These are phyloP conservation scores for Scaptomyza caliginosa DNA, from an alignment of 2,888 invertebrate species.

Conservation along the genomic window DNA sequence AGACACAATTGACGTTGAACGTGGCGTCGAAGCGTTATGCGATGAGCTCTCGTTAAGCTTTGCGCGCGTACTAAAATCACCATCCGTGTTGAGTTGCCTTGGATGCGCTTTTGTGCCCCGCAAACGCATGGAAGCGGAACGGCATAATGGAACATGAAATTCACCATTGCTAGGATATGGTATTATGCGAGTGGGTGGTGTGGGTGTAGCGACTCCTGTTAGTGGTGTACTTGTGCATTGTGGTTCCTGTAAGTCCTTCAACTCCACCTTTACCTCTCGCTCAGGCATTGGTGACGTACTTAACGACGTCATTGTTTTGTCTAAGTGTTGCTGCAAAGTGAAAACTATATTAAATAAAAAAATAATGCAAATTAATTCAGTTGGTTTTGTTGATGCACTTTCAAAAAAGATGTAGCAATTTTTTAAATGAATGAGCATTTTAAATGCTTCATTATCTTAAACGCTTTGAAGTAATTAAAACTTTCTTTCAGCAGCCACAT, in stretches of 20 bases:
- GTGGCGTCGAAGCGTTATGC: slow-evolving; percentile 9
- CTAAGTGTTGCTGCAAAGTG: slow-evolving; percentile 31
- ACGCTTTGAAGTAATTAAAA: slow-evolving; percentile 66
- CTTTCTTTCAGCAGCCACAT: slow-evolving; percentile 63
- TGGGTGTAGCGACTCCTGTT: slow-evolving; percentile 15
- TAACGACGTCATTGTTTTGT: slow-evolving; percentile 47
- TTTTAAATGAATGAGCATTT: slow-evolving; percentile 67
- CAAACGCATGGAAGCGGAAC: slow-evolving; percentile 88
- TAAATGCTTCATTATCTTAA: slow-evolving; percentile 76
- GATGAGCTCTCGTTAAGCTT: slow-evolving; percentile 60
- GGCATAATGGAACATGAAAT: slow-evolving; percentile 85
- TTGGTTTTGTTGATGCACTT: slow-evolving; percentile 56
- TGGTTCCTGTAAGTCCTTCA: slow-evolving; percentile 1
- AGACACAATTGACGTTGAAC: slow-evolving; percentile 31
- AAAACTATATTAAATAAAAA: slow-evolving; percentile 38
- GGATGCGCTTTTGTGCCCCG: slow-evolving; percentile 85
- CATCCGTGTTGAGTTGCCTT: slow-evolving; percentile 35
- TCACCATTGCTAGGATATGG: slow-evolving; percentile 58
- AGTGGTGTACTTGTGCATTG: slow-evolving; percentile 10
- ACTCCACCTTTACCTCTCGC: slow-evolving; percentile 16
- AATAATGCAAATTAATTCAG: slow-evolving; percentile 67
- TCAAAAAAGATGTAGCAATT: slow-evolving; percentile 58
- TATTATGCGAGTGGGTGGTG: slow-evolving; percentile 68
- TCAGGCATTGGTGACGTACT: slow-evolving; percentile 48
- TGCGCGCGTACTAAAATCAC: slow-evolving; percentile 67